phyloP scores from a whole-genome alignment of 2,888 invertebrate species.

The Cyclophora albipunctata region DNA sequence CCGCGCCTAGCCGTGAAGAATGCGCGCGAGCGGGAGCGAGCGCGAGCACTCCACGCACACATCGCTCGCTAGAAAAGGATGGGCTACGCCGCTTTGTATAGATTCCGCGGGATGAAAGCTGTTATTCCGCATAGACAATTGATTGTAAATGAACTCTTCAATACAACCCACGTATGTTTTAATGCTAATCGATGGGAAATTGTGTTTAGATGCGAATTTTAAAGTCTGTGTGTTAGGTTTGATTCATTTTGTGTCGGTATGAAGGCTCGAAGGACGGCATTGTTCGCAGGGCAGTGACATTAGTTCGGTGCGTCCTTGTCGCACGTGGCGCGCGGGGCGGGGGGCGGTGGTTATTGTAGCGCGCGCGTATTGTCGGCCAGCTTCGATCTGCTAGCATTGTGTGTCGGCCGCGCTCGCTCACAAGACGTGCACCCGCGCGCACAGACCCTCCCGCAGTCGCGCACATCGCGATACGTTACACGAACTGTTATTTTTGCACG shows the following conservation, averaged over 20 bases:
- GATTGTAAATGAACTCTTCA: constrained; percentile 50
- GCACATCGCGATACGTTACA: constrained; percentile 48
- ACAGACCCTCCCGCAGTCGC: constrained; percentile 32
- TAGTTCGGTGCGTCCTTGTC: constrained; percentile 72
- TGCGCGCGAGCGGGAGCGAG: constrained; percentile 47
- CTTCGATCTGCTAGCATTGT: constrained; percentile 75
- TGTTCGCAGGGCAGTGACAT: constrained; percentile 74
- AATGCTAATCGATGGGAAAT: constrained; percentile 7
- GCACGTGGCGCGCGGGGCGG: constrained; percentile 57
- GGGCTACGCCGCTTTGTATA: constrained; percentile 68
- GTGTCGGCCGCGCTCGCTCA: constrained; percentile 53
- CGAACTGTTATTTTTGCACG: constrained; percentile 44
- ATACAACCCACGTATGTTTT: constrained; percentile 36
- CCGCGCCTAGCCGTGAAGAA: constrained; percentile 47
- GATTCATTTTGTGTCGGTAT: constrained; percentile 35
- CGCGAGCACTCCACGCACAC: constrained; percentile 54
- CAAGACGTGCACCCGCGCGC: constrained; percentile 50
- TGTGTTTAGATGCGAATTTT: constrained; percentile 6
- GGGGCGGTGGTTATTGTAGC: constrained; percentile 70
- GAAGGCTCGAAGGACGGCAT: constrained; percentile 57
- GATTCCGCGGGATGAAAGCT: constrained; percentile 63
- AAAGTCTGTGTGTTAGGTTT: constrained; percentile 25
- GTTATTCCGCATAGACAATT: constrained; percentile 71
- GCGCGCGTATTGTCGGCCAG: constrained; percentile 72
- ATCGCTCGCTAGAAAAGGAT: constrained; percentile 66